Evolutionary conservation across 2,888 invertebrate genomes (phyloP).

Genomic region (Siphlonurus alternatus): DNA sequence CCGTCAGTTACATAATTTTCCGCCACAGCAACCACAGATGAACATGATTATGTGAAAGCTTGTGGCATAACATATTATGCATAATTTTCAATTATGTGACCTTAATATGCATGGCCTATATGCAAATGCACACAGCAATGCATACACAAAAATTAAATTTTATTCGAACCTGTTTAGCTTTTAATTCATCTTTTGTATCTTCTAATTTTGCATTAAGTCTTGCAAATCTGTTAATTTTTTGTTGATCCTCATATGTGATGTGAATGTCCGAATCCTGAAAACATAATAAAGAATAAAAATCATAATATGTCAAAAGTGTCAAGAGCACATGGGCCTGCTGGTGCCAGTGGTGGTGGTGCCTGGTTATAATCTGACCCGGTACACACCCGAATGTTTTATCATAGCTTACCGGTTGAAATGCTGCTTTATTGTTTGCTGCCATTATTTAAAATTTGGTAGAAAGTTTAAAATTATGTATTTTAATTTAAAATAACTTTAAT

Average conservation of each 20-base stretch:
- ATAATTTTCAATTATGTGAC: too few relatives aligned
- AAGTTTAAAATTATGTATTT: too few relatives aligned
- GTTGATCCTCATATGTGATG: slow-evolving; percentile 92
- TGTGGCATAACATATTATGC: too few relatives aligned
- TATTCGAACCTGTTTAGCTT: slow-evolving; percentile 6
- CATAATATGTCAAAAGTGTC: background rate
- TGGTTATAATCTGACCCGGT: too few relatives aligned
- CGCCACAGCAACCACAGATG: too few relatives aligned
- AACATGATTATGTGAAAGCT: too few relatives aligned
- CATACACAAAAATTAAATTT: too few relatives aligned
- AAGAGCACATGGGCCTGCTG: background rate
- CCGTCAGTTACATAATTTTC: too few relatives aligned
- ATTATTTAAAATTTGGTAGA: background rate
- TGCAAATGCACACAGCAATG: too few relatives aligned
- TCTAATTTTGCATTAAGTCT: slow-evolving; percentile 16
- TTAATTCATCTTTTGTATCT: slow-evolving; percentile 21
- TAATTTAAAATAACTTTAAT: too few relatives aligned
- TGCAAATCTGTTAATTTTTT: slow-evolving; percentile 69
- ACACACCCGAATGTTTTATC: background rate
- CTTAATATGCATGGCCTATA: too few relatives aligned
- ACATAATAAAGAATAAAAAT: slow-evolving; percentile 11
- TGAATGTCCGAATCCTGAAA: slow-evolving; percentile 74
- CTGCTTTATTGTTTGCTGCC: slow-evolving; percentile 2
- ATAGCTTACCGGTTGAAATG: slow-evolving; percentile 6
- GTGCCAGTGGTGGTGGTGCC: too few relatives aligned